Conservation (phyloP, 2,888 invertebrate species). For the Thera britannica region DNA sequence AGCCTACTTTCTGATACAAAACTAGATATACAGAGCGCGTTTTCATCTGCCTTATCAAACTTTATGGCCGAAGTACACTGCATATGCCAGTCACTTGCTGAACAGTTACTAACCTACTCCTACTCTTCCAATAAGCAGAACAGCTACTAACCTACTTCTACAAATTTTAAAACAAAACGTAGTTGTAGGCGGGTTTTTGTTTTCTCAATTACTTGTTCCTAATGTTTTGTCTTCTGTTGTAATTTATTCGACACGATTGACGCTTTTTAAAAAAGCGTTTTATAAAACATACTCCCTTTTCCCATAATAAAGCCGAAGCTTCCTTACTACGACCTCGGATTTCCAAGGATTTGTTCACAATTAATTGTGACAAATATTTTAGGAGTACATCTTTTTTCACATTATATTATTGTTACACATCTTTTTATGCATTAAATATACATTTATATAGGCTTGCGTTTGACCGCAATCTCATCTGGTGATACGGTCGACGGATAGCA, state of each 20-base stretch:
- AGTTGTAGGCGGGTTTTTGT: neutral
- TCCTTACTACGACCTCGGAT: neutral
- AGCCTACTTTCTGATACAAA: slow-evolving; percentile 35
- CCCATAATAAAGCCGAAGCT: neutral
- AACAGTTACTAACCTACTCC: slow-evolving; percentile 1
- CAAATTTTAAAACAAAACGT: too few relatives aligned
- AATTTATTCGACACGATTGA: too few relatives aligned
- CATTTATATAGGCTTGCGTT: too few relatives aligned
- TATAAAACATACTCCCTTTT: too few relatives aligned
- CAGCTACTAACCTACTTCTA: neutral
- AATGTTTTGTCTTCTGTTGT: too few relatives aligned
- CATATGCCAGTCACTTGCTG: slow-evolving; percentile 10
- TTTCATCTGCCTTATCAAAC: slow-evolving; percentile 43
- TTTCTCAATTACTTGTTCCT: too few relatives aligned
- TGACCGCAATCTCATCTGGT: too few relatives aligned
- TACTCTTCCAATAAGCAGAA: too few relatives aligned
- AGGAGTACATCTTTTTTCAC: neutral
- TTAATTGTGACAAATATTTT: neutral
- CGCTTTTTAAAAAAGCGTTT: too few relatives aligned
- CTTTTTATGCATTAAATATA: too few relatives aligned
- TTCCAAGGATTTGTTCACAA: neutral
- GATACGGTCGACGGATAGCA: too few relatives aligned
- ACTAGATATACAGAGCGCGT: slow-evolving; percentile 33
- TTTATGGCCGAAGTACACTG: slow-evolving; percentile 6
- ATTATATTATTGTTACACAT: too few relatives aligned